These are phyloP conservation scores for Oreotrochilus melanogaster DNA, from an alignment of 2,113 vertebrate genomes.

Conservation along the genomic window DNA sequence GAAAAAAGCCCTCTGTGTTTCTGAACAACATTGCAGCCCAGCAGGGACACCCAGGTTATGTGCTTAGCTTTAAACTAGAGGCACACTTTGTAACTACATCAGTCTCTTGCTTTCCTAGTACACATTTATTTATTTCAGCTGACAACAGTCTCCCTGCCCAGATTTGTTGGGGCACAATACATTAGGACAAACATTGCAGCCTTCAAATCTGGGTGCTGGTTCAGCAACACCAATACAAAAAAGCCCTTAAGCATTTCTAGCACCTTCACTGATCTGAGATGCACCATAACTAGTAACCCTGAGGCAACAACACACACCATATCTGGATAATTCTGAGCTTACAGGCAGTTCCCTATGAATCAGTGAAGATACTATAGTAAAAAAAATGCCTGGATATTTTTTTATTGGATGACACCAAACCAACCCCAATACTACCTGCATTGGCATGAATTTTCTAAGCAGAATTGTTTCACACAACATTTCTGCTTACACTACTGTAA, in stretches of 20 bases:
- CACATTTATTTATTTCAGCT: conserved; percentile 17
- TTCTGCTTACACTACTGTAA: neutral
- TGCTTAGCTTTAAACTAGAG: neutral
- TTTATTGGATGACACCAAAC: neutral
- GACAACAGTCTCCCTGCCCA: neutral
- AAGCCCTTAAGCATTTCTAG: conserved; percentile 38
- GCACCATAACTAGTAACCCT: neutral
- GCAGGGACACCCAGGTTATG: neutral
- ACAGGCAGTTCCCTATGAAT: neutral
- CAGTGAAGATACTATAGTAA: neutral
- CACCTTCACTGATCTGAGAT: conserved; percentile 21
- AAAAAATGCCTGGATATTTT: neutral
- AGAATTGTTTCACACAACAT: neutral
- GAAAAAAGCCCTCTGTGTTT: conserved; percentile 5
- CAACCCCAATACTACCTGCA: accelerated
- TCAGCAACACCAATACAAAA: neutral
- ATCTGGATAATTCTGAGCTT: neutral
- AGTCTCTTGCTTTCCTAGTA: neutral
- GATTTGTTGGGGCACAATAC: neutral
- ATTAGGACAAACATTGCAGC: neutral
- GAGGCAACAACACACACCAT: conserved; percentile 15
- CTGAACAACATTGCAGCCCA: conserved; percentile 14
- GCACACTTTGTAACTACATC: neutral
- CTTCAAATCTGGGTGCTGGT: conserved; percentile 17
- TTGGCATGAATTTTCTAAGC: neutral